These are phyloP conservation scores for Drosophila seclusa DNA, from an alignment of 2,888 invertebrate species.

Conservation along the genomic window DNA sequence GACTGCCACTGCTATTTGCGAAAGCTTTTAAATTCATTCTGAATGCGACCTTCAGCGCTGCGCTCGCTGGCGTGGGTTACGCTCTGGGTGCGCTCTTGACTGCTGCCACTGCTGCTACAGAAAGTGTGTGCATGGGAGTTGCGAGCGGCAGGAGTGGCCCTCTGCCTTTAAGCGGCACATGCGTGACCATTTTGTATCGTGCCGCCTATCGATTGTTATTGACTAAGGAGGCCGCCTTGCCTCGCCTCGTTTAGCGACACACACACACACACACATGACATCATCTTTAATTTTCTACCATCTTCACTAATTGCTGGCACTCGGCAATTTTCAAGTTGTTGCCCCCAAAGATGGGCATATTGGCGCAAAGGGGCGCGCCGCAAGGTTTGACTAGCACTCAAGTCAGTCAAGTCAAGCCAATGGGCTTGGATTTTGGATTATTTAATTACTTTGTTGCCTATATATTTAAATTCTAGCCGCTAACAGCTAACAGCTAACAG, in stretches of 20 bases:
- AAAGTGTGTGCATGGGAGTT: constrained; percentile 46
- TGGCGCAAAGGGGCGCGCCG: constrained; percentile 49
- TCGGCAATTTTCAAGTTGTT: constrained; percentile 51
- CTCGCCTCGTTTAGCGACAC: constrained; percentile 49
- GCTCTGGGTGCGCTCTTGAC: constrained; percentile 47
- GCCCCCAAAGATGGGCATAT: constrained; percentile 57
- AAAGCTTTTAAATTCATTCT: constrained; percentile 7
- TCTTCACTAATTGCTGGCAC: constrained; percentile 62
- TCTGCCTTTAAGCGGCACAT: constrained; percentile 33
- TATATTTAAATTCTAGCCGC: constrained; percentile 17
- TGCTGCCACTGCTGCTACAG: constrained; percentile 39
- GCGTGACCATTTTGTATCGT: constrained; percentile 72
- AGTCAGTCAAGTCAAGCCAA: constrained; percentile 4
- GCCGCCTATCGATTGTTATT: constrained; percentile 55
- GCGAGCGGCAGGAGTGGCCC: constrained; percentile 56
- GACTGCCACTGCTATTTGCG: constrained; percentile 49
- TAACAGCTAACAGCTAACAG: constrained; percentile 10
- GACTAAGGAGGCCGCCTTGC: constrained; percentile 62
- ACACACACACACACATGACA: constrained; percentile 52
- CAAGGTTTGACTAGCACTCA: constrained; percentile 29
- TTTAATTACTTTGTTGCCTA: constrained; percentile 44
- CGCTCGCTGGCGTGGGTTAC: constrained; percentile 41
- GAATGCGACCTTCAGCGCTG: constrained; percentile 45
- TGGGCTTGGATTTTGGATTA: constrained; percentile 43
- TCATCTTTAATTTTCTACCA: constrained; percentile 47